phyloP scores from a whole-genome alignment of 2,888 invertebrate species.

The Hypena proboscidalis region DNA sequence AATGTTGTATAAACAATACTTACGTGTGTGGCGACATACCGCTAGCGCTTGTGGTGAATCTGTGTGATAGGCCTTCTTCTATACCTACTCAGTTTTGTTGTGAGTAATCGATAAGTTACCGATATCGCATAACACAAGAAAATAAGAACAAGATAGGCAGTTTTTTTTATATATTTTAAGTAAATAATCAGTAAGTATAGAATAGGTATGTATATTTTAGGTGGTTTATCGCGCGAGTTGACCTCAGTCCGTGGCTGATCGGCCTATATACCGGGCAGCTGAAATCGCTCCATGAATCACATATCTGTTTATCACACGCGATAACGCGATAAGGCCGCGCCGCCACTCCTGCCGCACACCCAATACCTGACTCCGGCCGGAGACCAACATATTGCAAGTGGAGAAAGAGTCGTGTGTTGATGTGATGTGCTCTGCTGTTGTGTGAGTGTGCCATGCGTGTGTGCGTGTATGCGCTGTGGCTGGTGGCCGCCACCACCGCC shows the following conservation, averaged over 20 bases:
- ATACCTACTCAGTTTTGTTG: no score
- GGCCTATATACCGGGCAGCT: slow-evolving; percentile 10
- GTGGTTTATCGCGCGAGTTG: slow-evolving; percentile 11
- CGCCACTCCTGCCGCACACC: slow-evolving; percentile 13
- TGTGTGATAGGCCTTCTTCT: no score
- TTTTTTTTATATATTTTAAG: no score
- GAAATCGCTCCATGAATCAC: slow-evolving; percentile 35
- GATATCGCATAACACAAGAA: no score
- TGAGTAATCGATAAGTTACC: no score
- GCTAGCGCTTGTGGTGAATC: no score
- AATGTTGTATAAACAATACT: no score
- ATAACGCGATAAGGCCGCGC: slow-evolving; percentile 32
- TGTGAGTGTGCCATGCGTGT: slow-evolving; percentile 8
- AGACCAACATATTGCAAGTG: neutral
- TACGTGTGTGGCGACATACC: no score
- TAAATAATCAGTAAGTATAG: no score
- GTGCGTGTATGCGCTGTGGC: slow-evolving; percentile 10
- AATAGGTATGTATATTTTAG: neutral
- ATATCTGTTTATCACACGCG: slow-evolving; percentile 37
- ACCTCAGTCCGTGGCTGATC: slow-evolving; percentile 6
- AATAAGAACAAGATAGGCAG: no score
- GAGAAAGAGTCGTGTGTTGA: neutral
- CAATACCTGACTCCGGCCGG: neutral
- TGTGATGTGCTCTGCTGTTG: slow-evolving; percentile 1
- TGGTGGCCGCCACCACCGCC: slow-evolving; percentile 24